Percentiles rank a stretch among this genome's conserved stretches.
Conservation (phyloP, 2,797 vertebrate genomes). For the Sebastes cheni region DNA sequence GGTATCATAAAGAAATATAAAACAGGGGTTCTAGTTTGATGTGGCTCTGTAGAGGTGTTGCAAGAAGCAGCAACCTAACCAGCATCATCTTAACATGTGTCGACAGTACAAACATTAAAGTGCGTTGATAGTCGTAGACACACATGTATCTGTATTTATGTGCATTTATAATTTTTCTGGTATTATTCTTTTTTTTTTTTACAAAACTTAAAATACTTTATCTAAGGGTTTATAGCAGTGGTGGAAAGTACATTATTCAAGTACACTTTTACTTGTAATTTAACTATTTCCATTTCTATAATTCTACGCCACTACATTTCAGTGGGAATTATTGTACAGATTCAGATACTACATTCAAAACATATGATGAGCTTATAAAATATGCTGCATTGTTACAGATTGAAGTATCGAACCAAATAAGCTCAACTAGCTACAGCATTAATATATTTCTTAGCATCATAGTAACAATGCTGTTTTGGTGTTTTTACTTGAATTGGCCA, state of each 20-base stretch:
- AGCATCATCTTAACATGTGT: neutral
- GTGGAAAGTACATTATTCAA: no score
- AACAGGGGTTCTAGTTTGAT: conserved; percentile 2
- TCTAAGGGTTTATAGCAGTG: neutral
- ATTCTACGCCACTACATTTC: neutral
- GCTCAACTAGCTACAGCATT: neutral
- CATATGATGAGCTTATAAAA: neutral
- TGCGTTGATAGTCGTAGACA: neutral
- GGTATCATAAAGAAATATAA: conserved; percentile 26
- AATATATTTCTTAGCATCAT: neutral
- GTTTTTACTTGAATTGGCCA: neutral
- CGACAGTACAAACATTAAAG: neutral
- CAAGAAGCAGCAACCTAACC: neutral
- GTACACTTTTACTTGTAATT: neutral
- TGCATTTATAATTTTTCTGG: neutral
- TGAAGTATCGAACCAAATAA: neutral
- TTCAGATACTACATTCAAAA: neutral
- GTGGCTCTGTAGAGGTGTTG: neutral
- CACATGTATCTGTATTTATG: neutral
- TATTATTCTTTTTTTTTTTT: neutral
- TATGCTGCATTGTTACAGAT: neutral
- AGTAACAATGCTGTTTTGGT: neutral
- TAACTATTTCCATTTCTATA: neutral
- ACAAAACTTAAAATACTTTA: neutral
- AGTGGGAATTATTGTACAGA: neutral